These are phyloP conservation scores for Cryptocephalus moraei DNA, from an alignment of 2,888 invertebrate species.

Conservation along the genomic window DNA sequence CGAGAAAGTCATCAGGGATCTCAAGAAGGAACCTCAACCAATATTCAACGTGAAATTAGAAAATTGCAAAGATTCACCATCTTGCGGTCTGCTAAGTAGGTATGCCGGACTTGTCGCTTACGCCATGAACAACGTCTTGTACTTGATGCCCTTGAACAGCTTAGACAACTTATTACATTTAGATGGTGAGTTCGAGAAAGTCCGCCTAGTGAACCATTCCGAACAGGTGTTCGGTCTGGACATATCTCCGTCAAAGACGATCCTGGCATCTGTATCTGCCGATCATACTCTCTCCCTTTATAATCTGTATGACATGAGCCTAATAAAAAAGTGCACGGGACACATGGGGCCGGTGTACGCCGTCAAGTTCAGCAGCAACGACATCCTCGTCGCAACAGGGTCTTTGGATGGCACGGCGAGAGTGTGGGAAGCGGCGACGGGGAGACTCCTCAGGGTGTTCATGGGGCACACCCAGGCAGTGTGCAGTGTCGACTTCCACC, in stretches of 20 bases:
- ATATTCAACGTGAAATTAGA: conserved; percentile 25
- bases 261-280: conserved; percentile 29
- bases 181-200: conserved; percentile 17
- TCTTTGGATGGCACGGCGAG: conserved; percentile 73
- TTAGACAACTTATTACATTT: conserved; percentile 17
- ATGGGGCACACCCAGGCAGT: conserved; percentile 84
- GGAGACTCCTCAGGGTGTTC: conserved; percentile 73
- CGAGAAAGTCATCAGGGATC: conserved; percentile 19
- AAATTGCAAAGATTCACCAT: conserved; percentile 26
- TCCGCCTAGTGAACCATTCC: conserved; percentile 26
- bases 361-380: conserved; percentile 59
- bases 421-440: conserved; percentile 72
- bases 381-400: conserved; percentile 65
- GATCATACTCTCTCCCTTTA: conserved; percentile 31
- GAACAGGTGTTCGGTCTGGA: conserved; percentile 28
- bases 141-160: conserved; percentile 24
- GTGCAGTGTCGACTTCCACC: conserved; percentile 83
- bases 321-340: conserved; percentile 46
- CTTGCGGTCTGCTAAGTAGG: conserved; percentile 29
- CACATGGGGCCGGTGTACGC: conserved; percentile 89
- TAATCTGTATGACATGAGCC: conserved; percentile 23
- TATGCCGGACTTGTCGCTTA: conserved; percentile 26
- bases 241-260: conserved; percentile 22
- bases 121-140: conserved; percentile 27
- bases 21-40: conserved; percentile 23